Evolutionary conservation across 2,888 invertebrate species (phyloP), one percentile per base, ranked within the genome.

Genomic region (Xylota sylvarum): DNA sequence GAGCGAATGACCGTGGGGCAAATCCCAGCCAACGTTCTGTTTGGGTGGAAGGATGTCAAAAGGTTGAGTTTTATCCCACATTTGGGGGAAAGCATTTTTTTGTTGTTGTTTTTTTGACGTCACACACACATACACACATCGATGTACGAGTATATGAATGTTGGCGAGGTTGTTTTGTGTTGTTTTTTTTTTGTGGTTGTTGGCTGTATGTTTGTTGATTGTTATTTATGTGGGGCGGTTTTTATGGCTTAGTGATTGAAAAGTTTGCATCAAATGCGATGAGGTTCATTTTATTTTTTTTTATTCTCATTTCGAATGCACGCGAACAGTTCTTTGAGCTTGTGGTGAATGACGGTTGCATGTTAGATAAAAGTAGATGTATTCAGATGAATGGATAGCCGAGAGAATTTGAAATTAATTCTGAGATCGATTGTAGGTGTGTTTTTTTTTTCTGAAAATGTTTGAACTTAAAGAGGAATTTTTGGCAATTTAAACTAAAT

Each of bases 1-100:
- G 81, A 97, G 94, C 77, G 94, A 94, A 69, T 97, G 96, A 40
- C 96, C 96, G 90, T 97, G 97, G 9, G 97, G 96, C 90, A 96
- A 95, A 88, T 94, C 94, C 91, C 95, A 95, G 89, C 94, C 95
- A 89, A 93, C 93, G 90, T 93, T 93, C 94, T 94, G 90, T 69
- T 72, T 58, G 64, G 64, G 50, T 79, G 56, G 56, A 79, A 74
- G 46, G 60, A 67, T 23, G 27, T 23, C 73, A 74, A 69, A 62
- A 65, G 32, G 52, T 10, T 60, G 52, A 76, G 70, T 72, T 76
- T 81, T 32, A 80, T 70, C 50, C 52, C 27, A 43, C 58, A 40
- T 67, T 72, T 5, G 40, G 14, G n/a, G 32, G 40, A 19, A 62
- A 48, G 14, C 55, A 17, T 35, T 30, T 76, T 40, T 65, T 27